Base-by-base conservation (phyloP, 2,113 vertebrate species). In the Aegithalos caudatus region DNA sequence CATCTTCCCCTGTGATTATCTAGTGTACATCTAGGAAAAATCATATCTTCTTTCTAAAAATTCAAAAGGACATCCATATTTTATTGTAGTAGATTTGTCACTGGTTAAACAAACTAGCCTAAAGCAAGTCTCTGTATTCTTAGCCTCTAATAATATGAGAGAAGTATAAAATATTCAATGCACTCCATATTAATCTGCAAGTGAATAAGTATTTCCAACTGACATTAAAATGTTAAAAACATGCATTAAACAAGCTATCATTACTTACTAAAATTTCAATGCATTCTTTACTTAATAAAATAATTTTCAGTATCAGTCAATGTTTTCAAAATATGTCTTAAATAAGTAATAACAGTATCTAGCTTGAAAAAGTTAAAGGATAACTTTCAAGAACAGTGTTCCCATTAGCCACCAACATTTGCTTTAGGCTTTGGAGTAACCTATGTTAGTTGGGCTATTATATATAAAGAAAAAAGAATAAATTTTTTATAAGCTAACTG, bases 141-240 rank as follows among this genome's bases (percentile, higher is more conserved):
- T 78, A 86, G 14, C 14, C 50, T 86, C 76, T 69, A 81, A 86
- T 79, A 84, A 86, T 53, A 66, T 33, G 25, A 91, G 10, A 10
- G 24, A 81, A 73, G 4, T 50, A 90, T 85, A 72, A 95, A 94
- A 82, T 85, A 82, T 67, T 92, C 79, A 94, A 77, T 66, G 25
- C 12, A 79, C 9, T 35, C 35, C 38, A 28, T 48, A 71, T 86
- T 84, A n/a, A 51, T 45, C 64, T 70, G 14, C 13, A 72, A 84
- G 19, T 51, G 42, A 87, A 25, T 22, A n/a, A 40, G 14, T 33
- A 45, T 73, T 81, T 83, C 35, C 23, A 74, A 24, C 8, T 58
- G 31, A 17, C 19, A 2, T 35, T 53, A 16, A 56, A 50, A 87
- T 33, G 24, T 54, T 74, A 48, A 82, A 84, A 85, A 70, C 17